These are phyloP conservation scores for Spinus olivaceus DNA, from an alignment of 2,797 vertebrate genomes.

Conservation along the genomic window DNA sequence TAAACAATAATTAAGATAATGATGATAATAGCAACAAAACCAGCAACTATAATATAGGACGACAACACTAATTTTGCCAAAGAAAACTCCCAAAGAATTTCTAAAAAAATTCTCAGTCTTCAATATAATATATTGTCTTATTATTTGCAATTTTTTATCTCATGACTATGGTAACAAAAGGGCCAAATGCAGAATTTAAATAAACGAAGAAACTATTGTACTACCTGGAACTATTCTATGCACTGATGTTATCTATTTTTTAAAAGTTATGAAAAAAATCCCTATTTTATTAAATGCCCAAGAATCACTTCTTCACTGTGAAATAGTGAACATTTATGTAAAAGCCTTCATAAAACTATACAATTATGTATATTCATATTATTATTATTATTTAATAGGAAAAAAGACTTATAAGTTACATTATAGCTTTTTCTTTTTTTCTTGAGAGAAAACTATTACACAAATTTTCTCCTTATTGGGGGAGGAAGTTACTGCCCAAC, in stretches of 20 bases:
- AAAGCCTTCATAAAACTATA: neutral
- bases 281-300: neutral
- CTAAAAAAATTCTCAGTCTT: neutral
- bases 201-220: neutral
- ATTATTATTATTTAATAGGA: neutral
- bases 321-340: neutral
- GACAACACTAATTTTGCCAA: neutral
- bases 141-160: neutral
- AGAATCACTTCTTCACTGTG: neutral
- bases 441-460: neutral
- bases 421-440: neutral
- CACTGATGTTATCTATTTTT: neutral
- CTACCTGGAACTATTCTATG: neutral
- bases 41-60: neutral
- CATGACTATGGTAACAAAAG: neutral
- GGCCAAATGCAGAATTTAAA: neutral
- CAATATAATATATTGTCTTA: neutral
- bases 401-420: neutral
- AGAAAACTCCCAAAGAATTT: neutral
- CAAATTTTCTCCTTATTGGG: neutral
- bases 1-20: neutral
- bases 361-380: neutral
- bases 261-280: fast-evolving
- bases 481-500: fast-evolving
- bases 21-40: neutral